A percentile compares a stretch with the other conserved stretches of the same genome.
phyloP scores from a whole-genome alignment of 2,888 invertebrate genomes.

The Sesamia inferens region DNA sequence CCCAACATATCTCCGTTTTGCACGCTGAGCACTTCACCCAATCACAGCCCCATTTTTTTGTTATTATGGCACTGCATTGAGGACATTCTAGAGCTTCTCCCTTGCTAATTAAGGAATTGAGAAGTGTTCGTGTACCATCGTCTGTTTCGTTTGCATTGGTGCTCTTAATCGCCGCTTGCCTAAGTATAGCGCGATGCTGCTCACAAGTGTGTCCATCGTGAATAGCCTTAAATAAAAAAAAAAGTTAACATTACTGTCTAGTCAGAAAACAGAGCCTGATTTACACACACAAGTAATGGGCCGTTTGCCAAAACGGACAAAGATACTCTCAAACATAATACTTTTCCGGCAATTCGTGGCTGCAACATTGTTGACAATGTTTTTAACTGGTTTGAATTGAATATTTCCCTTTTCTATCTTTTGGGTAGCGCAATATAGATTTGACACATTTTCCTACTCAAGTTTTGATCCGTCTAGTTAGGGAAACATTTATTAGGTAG shows the following conservation, averaged over 20 bases:
- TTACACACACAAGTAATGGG: background rate
- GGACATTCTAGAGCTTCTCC: conserved; percentile 97
- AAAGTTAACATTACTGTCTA: background rate
- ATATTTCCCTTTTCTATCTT: background rate
- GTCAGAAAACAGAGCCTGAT: background rate
- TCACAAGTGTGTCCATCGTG: conserved; percentile 95
- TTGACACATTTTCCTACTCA: background rate
- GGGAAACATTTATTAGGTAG: background rate
- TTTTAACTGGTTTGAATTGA: background rate
- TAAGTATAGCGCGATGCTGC: conserved; percentile 92
- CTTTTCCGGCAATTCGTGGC: background rate
- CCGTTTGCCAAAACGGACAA: background rate
- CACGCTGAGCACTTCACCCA: conserved; percentile 97
- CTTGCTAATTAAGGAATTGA: conserved; percentile 94
- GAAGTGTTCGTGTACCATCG: conserved; percentile 93
- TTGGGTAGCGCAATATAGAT: background rate
- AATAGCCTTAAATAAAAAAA: conserved; percentile 90
- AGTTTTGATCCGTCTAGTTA: background rate
- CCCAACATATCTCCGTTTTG: conserved; percentile 98
- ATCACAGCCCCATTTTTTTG: conserved; percentile 98
- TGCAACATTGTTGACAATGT: background rate
- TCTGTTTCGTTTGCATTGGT: conserved; percentile 92
- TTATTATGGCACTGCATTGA: conserved; percentile 93
- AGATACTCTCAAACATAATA: background rate
- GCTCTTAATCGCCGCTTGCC: conserved; percentile 90